A percentile compares a stretch with the other conserved stretches of the same genome.
Conservation (phyloP, 1,140 invertebrate genomes). For the Heliothis subflexa region DNA sequence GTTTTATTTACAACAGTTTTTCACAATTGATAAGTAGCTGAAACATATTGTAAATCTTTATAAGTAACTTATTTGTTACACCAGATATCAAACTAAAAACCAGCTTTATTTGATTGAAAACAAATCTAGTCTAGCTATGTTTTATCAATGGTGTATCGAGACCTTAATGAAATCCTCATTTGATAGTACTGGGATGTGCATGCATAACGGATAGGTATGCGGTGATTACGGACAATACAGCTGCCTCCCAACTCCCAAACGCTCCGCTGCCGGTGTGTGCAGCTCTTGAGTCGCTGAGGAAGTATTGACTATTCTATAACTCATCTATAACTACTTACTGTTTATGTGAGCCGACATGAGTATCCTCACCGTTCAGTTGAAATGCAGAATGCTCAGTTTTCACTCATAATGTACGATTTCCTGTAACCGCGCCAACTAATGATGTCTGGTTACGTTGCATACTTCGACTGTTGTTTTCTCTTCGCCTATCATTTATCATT, state of each 20-base stretch:
- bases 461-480: constrained; percentile 52
- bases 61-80: no score
- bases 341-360: constrained; percentile 40
- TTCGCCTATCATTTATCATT: constrained; percentile 53
- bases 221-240: constrained; percentile 29
- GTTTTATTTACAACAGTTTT: no score
- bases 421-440: constrained; percentile 52
- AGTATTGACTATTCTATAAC: constrained; percentile 39
- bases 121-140: no score
- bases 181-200: constrained; percentile 19
- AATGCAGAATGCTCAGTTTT: constrained; percentile 57
- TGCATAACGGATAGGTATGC: neutral
- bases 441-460: constrained; percentile 50
- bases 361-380: constrained; percentile 52
- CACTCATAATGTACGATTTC: constrained; percentile 57
- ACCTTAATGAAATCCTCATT: constrained; percentile 4
- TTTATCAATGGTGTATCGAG: neutral
- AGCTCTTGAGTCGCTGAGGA: constrained; percentile 11
- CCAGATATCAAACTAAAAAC: no score
- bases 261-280: neutral
- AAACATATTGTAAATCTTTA: no score
- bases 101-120: no score
- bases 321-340: constrained; percentile 15
- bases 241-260: constrained; percentile 17
- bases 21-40: no score